Evolutionary conservation across 2,113 vertebrate species (phyloP).

Genomic region (Phycodurus eques): DNA sequence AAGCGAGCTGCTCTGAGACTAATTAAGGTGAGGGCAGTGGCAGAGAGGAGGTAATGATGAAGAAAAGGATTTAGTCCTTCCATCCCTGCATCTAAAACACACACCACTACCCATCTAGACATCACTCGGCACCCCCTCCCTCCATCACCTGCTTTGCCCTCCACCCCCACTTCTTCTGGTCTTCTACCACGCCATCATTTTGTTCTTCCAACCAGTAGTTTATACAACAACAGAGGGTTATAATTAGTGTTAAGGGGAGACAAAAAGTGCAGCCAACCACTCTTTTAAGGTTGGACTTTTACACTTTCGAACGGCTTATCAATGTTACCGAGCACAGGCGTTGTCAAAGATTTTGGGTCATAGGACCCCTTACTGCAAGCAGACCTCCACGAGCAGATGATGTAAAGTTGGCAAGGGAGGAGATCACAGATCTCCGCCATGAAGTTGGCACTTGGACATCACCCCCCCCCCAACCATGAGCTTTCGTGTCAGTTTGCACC

Average conservation of each 20-base stretch:
- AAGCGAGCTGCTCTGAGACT: slow-evolving; percentile 76
- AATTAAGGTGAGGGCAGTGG: slow-evolving; percentile 77
- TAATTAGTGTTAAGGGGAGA: neutral
- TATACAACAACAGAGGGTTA: neutral
- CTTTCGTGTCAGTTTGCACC: too few species aligned
- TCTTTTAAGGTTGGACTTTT: neutral
- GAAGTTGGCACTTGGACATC: too few species aligned
- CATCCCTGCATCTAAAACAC: slow-evolving; percentile 52
- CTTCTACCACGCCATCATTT: slow-evolving; percentile 8
- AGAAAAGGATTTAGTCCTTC: slow-evolving; percentile 77
- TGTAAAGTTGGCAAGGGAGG: too few species aligned
- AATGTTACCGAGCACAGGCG: neutral
- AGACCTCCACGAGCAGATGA: too few species aligned
- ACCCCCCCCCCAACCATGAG: too few species aligned
- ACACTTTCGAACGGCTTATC: too few species aligned
- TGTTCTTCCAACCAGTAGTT: slow-evolving; percentile 5
- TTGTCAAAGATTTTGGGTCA: neutral
- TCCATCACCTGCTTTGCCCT: slow-evolving; percentile 6
- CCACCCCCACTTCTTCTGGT: slow-evolving; percentile 15
- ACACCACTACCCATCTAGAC: slow-evolving; percentile 27
- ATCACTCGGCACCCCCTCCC: slow-evolving; percentile 33
- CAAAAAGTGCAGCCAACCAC: neutral
- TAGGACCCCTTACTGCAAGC: neutral
- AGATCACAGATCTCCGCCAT: too few species aligned
- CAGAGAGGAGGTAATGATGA: slow-evolving; percentile 76